Evolutionary conservation across 2,113 vertebrate species (phyloP), one percentile per base, ranked within the genome.

Genomic region (Ceratotherium simum): DNA sequence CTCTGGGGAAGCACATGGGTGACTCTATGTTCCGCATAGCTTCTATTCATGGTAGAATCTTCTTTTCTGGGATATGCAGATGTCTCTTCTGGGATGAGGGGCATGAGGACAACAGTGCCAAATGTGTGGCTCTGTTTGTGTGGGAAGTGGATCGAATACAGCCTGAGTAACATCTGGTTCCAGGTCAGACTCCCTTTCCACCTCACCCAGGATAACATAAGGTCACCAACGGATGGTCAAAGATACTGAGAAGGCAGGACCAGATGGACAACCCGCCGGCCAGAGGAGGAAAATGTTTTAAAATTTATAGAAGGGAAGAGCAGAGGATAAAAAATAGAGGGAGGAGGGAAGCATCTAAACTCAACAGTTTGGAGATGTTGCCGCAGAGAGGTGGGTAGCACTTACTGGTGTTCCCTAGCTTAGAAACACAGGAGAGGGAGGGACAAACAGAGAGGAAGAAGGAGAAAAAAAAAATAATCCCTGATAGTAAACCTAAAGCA

Each of bases 1-100:
- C 94, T 88, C 87, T 96, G 94, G 93, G 82, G 94, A 97, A 83
- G 96, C 80, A 96, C 96, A 86, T 8, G 29, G 76, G 90, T 9
- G 67, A 97, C 36, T 96, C 94, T 1, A 2, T 89, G 96, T 96
- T 97, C 97, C 78, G 23, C 96, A 98, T 21, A 97, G 98, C 98
- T 98, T 98, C 95, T 76, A 90, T 90, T 92, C 97, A 94, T 60
- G 95, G 95, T n/a, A 93, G 72, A 58, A 76, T 91, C 91, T 96
- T 93, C 93, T 91, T 96, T 94, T 95, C 96, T 95, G 85, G 91
- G 97, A 46, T 90, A 84, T 60, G 89, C 51, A 83, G 85, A 90
- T 85, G 64, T 56, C 91, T 96, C 93, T 97, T 97, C 78, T 94
- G 90, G 78, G 80, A 69, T 20, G 84, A 97, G 84, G 93, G 90